These are phyloP conservation scores for Pangasius macronema DNA, from an alignment of 2,797 vertebrate species.

Conservation along the genomic window DNA sequence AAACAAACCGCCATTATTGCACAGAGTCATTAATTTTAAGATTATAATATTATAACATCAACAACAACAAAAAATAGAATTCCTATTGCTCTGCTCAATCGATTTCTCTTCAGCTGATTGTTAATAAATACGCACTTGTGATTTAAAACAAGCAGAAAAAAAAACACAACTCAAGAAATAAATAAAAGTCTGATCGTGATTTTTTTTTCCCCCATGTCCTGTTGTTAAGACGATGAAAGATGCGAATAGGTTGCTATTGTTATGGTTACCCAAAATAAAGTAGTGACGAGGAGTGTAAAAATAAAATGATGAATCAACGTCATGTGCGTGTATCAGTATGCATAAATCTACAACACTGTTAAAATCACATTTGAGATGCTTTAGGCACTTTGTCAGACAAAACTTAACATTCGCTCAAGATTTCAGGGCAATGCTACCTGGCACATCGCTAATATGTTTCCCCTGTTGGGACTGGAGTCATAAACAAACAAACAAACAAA, in stretches of 20 bases:
- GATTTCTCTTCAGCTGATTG: constrained; percentile 60
- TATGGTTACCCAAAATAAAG: background rate
- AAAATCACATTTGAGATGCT: background rate
- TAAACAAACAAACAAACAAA: constrained; percentile 8
- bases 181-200: constrained; percentile 5
- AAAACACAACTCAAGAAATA: constrained; percentile 43
- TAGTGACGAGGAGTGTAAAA: background rate
- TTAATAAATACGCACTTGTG: constrained; percentile 69
- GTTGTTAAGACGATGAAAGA: background rate
- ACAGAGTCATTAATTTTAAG: constrained; percentile 70
- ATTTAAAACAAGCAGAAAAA: constrained; percentile 22
- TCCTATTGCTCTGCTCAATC: constrained; percentile 56
- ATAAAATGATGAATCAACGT: background rate
- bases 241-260: background rate
- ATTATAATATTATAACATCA: constrained; percentile 58
- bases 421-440: background rate
- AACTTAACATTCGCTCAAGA: background rate
- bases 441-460: background rate
- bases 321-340: background rate
- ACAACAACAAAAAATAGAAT: constrained; percentile 45
- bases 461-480: background rate
- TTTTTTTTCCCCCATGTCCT: background rate
- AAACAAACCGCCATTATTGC: constrained; percentile 68
- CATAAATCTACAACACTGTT: background rate
- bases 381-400: constrained; percentile 7